Evolutionary conservation across 92 coral and sea anemone genomes (phyloP), one percentile per base, ranked within the genome.

Genomic region (Porites evermanni): DNA sequence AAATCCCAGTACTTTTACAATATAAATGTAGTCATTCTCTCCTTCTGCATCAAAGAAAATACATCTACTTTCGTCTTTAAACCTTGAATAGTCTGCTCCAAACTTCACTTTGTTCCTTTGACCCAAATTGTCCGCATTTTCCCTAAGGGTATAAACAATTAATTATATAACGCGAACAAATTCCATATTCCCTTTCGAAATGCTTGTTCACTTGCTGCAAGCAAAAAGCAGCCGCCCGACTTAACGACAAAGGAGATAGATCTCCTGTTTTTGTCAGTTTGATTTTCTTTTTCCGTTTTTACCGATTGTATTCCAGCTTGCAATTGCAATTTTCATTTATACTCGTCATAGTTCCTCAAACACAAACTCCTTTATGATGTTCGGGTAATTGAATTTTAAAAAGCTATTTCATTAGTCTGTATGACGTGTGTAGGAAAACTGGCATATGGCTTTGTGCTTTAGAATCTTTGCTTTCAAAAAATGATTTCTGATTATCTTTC

Each of bases 381-480:
- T 61, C 18, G 63, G 63, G 61, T 83, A 83, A 83, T 83, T 50
- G 79, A 72, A 83, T 83, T 83, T 82, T 83, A 72, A 83, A 83
- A 72, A 74, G 73, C 87, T 83, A 47, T 83, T 83, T 83, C 71
- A 73, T 61, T 72, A 29, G 50, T 82, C 4, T 75, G 47, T 38
- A 38, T 72, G 63, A 64, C 79, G 68, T 24, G 72, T 17, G 21
- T 54, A 44, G 44, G 78, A 58, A 83, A 83, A 73, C 67, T 81
- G 85, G 67, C 85, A 69, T 81, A 70, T 56, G 85, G 85, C 23
- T 13, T 77, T 26, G 53, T 24, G 26, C 60, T n/a, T 6, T 5
- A 29, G 56, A 52, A 0, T 19, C 14, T 29, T 29, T 16, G 54
- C 17, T 29, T 26, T 77, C 50, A 60, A 77, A 58, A 53, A 24